These are phyloP conservation scores for Apamea crenata DNA, from an alignment of 2,888 invertebrate species.

Conservation along the genomic window DNA sequence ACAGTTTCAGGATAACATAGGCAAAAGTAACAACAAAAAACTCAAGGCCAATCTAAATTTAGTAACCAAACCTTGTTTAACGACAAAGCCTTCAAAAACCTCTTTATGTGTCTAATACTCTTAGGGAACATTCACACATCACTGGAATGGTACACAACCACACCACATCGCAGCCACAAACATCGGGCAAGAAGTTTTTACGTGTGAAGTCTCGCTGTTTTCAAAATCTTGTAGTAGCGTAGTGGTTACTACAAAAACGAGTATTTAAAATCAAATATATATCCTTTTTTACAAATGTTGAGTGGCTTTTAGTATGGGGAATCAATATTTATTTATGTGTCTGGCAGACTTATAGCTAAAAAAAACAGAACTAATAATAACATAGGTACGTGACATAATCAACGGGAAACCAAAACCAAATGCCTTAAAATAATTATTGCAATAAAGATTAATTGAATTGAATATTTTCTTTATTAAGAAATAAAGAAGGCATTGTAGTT, in stretches of 20 bases:
- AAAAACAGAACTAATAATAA: background rate
- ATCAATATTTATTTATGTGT: background rate
- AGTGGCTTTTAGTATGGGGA: background rate
- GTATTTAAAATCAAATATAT: background rate
- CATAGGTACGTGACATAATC: background rate
- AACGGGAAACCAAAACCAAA: background rate
- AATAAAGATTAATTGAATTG: too few relatives aligned
- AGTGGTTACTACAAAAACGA: background rate
- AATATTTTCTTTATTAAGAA: background rate
- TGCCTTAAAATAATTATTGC: background rate
- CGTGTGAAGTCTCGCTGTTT: too few relatives aligned
- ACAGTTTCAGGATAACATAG: background rate
- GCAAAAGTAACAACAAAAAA: conserved; percentile 17
- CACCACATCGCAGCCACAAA: background rate
- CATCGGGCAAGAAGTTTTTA: background rate
- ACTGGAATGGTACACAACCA: background rate
- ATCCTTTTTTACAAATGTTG: background rate
- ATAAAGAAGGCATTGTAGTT: too few relatives aligned
- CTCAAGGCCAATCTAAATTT: conserved; percentile 12
- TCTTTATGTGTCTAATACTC: conserved; percentile 31
- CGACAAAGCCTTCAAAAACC: conserved; percentile 30
- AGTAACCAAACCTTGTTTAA: conserved; percentile 26
- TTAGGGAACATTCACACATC: background rate
- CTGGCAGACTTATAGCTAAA: background rate
- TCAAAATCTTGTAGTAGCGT: background rate